Evolutionary conservation across 2,797 vertebrate species (phyloP).

Genomic region (Enteromius paludinosus): DNA sequence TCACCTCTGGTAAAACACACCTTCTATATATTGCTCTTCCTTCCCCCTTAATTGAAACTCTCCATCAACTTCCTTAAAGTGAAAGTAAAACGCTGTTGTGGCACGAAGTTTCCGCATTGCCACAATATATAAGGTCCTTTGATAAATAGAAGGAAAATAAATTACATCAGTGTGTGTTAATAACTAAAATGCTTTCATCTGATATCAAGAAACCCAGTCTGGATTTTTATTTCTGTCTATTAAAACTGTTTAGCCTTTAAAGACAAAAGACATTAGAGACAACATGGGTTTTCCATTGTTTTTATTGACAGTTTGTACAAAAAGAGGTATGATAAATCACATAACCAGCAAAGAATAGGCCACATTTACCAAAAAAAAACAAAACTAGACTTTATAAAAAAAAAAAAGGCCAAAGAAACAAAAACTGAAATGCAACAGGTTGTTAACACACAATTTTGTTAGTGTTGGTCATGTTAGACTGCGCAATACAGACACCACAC

Average conservation of each 20-base stretch:
- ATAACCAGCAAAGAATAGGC: constrained; percentile 58
- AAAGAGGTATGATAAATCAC: constrained; percentile 62
- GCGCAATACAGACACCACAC: constrained; percentile 26
- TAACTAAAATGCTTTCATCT: too few species aligned
- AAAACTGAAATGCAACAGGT: neutral
- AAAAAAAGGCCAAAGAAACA: neutral
- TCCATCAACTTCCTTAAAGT: too few species aligned
- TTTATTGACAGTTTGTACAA: constrained; percentile 65
- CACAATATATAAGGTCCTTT: too few species aligned
- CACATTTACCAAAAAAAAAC: constrained; percentile 47
- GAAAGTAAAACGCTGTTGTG: too few species aligned
- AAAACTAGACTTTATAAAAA: constrained; percentile 15
- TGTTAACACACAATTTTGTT: constrained; percentile 24
- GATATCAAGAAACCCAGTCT: neutral
- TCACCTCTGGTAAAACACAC: too few species aligned
- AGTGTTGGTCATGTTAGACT: constrained; percentile 48
- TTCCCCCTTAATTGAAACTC: too few species aligned
- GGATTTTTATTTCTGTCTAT: neutral
- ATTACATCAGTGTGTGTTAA: neutral
- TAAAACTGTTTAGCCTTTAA: neutral
- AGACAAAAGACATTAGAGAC: neutral
- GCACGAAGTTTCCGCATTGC: too few species aligned
- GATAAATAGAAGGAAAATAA: neutral
- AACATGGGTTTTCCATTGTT: constrained; percentile 31
- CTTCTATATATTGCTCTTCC: too few species aligned